Evolutionary conservation across 1,140 invertebrate genomes (phyloP), one percentile per base, ranked within the genome.

Genomic region (Megalonaias nervosa): DNA sequence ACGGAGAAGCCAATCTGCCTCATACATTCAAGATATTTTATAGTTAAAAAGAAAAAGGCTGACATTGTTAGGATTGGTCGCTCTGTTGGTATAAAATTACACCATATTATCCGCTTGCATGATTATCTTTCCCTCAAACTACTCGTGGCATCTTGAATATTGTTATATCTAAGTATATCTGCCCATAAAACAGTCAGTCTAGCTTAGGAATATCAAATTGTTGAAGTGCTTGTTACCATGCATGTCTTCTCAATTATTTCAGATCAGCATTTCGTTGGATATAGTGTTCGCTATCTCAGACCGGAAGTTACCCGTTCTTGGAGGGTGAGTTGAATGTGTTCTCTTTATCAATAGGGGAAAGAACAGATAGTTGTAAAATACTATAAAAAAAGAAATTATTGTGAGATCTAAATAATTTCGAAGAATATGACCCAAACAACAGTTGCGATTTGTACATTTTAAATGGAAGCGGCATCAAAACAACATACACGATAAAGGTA

Each of bases 241-340:
- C 14, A 26, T 11, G 0, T 31, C 55, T 61, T 62, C 31, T 66
- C 12, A 70, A 79, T 79, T 26, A 4, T 77, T 83, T 57, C 74
- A 88, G 89, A 88, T 74, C 80, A 87, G 23, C 81, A 83, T 66
- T 90, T 89, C 74, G 70, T 79, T 67, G 87, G 87, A 26, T 90
- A 90, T 70, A 81, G 86, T 74, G 86, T 90, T 0, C 75, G 89
- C 38, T 90, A 90, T 78, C 79, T 88, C 6, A 75, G 85, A 76
- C 89, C 89, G 11, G 89, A 89, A 67, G 74, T 89, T 15, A 87
- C 88, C 0, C 80, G 80, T 48, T 87, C 86, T n/a, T 90, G 89
- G 89, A 85, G 77, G 75, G 88, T 89, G 84, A 77, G 82, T 82
- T 2, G 5, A 67, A 67, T 31, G n/a, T 23, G 9, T 15, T 4